Base-by-base conservation (phyloP, 2,888 invertebrate species). In the Himalopsyche japonica region DNA sequence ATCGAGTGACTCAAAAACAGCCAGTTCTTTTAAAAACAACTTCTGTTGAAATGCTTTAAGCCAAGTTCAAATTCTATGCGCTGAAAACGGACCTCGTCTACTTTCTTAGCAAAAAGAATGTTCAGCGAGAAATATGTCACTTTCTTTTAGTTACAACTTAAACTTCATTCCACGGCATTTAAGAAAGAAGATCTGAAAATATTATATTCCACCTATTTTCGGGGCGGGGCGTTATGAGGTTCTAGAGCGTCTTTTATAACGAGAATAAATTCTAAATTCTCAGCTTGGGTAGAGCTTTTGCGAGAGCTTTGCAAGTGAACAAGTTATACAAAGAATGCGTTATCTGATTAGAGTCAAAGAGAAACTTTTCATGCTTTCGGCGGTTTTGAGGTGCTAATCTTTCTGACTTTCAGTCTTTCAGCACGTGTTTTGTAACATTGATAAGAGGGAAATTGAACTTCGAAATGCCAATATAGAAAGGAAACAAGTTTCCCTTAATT, bases 401-500 rank as follows among this genome's bases (percentile, higher is more conserved):
- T 57, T 80, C 70, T 30, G 32, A 48, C 27, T 27, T 76, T 76
- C 43, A 57, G 83, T 47, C 76, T 80, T 80, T 80, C 27, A 48
- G 83, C 80, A 80, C 77, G 30, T 80, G 27, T 76, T 79, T 32
- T 47, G 34, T 79, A 76, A 70, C 80, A 76, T 80, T 76, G 34
- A 76, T 34, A 34, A 24, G 47, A 57, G 32, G 57, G 79, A 30
- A 79, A 80, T 37, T 34, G 64, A 82, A 84, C 82, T 82, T 82
- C 76, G 27, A 79, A 86, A 82, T 80, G 81, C 70, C 64, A 85
- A 85, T 85, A 81, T 81, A 64, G 47, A 64, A 81, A 49, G 76
- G 34, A 79, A 85, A 83, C 81, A 82, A 70, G 83, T 84, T 77
- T 84, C 80, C 81, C 70, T 83, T 85, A 85, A 82, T 80, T 78